Evolutionary conservation across 2,113 vertebrate species (phyloP), one percentile per base, ranked within the genome.

Genomic region (Alexandromys fortis): DNA sequence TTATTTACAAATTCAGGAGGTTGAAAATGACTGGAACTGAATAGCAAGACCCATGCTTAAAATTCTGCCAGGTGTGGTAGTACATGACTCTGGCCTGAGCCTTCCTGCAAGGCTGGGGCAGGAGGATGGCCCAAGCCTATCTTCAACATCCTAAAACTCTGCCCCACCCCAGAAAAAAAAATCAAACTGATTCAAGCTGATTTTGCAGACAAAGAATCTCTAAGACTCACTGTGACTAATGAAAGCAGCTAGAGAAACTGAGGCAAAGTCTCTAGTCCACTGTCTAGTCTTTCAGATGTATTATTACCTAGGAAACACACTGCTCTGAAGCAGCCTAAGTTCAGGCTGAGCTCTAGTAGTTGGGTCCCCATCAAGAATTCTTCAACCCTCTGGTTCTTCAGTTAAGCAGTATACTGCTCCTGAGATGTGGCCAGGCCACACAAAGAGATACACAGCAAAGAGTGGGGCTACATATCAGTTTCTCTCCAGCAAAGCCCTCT

Each of bases 391-490:
- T 12, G 14, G 47, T 2, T 6, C 1, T 35, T 55, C 0, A 0
- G 55, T 24, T 42, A 8, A 49, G 16, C 1, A 2, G 55, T 28
- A 1, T 4, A 28, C 1, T 42, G n/a, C 33, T 81, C 10, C 10
- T 35, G 2, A 22, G 33, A 35, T 22, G 30, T 5, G 10, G 49
- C 19, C 67, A 9, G 45, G 68, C 70, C 42, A 3, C 0, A 3
- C 10, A 4, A 65, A 77, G 65, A 42, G 0, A 49, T 49, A 8
- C 38, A 4, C 0, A 2, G 81, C 10, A 4, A 65, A 73, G 67
- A 42, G 0, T 8, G 17, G 75, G 42, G 19, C n/a, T 16, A 26
- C 0, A 1, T 8, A 19, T 24, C 26, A 0, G 1, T 2, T 5
- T 76, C 67, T 67, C 90, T 47, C 21, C 9, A 83, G 86, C 7